These are phyloP conservation scores for Drosophila macrospina DNA, from an alignment of 2,888 invertebrate genomes.

Conservation along the genomic window DNA sequence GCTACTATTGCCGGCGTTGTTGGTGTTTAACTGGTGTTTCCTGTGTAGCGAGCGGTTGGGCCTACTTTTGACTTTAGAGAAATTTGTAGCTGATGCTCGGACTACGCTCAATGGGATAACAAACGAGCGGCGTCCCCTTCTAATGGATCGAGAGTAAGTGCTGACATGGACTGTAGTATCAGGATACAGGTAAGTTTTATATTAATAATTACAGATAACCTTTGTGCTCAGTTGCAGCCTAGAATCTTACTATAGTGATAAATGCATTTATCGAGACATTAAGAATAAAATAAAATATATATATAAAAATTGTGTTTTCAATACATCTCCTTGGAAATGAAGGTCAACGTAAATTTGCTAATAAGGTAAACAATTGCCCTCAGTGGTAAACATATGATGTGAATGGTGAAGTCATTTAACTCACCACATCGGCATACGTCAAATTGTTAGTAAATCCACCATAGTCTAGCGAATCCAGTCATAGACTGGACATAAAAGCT, in stretches of 20 bases:
- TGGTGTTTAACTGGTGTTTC: conserved; percentile 64
- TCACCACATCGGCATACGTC: too few species aligned
- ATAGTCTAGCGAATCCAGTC: neutral
- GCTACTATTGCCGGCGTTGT: conserved; percentile 65
- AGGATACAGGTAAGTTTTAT: conserved; percentile 28
- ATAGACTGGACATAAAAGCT: neutral
- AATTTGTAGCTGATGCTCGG: conserved; percentile 57
- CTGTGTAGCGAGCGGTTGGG: conserved; percentile 50
- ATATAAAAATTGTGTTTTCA: neutral
- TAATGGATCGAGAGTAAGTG: neutral
- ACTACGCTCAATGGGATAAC: neutral
- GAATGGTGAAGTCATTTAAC: too few species aligned
- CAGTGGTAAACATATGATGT: too few species aligned
- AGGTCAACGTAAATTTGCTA: neutral
- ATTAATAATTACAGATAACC: conserved; percentile 18
- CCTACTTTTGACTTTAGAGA: conserved; percentile 74
- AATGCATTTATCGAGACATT: neutral
- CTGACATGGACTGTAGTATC: neutral
- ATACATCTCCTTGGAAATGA: neutral
- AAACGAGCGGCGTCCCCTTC: neutral
- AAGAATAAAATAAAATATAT: neutral
- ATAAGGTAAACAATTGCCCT: too few species aligned
- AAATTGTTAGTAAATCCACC: neutral
- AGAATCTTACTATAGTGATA: neutral
- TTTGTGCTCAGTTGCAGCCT: conserved; percentile 32